Conservation (phyloP, 1,140 invertebrate species). For the Pararge aegeria region DNA sequence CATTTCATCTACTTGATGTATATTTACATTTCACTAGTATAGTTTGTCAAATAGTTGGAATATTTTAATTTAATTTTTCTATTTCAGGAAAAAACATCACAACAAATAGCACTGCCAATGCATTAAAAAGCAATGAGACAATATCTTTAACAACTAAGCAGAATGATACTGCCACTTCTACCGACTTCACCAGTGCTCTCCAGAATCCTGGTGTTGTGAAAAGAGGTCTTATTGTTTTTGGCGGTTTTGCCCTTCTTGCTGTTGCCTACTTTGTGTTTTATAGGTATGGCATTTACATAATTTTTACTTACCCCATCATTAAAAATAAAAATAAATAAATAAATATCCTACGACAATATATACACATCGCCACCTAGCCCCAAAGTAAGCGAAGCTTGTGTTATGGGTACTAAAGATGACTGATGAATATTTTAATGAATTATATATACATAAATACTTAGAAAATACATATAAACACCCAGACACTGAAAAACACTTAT, state of each 20-base stretch:
- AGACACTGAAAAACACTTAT: too few species aligned
- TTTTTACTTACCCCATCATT: slow-evolving; percentile 3
- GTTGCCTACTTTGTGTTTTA: slow-evolving; percentile 70
- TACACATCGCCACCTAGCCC: too few species aligned
- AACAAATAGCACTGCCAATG: slow-evolving; percentile 1
- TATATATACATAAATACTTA: too few species aligned
- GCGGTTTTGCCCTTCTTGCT: slow-evolving; percentile 61
- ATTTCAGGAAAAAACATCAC: slow-evolving; percentile 2
- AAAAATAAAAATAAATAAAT: too few species aligned
- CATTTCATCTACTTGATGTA: too few species aligned
- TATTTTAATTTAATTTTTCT: slow-evolving; percentile 2
- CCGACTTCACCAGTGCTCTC: slow-evolving; percentile 10
- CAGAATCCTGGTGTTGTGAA: slow-evolving; percentile 58
- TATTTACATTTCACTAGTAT: too few species aligned
- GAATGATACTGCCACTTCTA: slow-evolving; percentile 17
- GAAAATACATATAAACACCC: too few species aligned
- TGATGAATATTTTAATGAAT: too few species aligned
- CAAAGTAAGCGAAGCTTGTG: too few species aligned
- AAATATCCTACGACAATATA: too few species aligned
- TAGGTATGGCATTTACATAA: slow-evolving; percentile 51
- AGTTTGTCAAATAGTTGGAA: too few species aligned
- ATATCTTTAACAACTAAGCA: slow-evolving; percentile 1
- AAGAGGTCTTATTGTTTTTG: slow-evolving; percentile 67
- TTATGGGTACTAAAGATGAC: too few species aligned
- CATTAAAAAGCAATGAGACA: slow-evolving; percentile 19